A percentile compares a stretch with the other conserved stretches of the same genome.
phyloP scores from a whole-genome alignment of 2,113 vertebrate genomes.

The Cyphomyrus plagiostoma region DNA sequence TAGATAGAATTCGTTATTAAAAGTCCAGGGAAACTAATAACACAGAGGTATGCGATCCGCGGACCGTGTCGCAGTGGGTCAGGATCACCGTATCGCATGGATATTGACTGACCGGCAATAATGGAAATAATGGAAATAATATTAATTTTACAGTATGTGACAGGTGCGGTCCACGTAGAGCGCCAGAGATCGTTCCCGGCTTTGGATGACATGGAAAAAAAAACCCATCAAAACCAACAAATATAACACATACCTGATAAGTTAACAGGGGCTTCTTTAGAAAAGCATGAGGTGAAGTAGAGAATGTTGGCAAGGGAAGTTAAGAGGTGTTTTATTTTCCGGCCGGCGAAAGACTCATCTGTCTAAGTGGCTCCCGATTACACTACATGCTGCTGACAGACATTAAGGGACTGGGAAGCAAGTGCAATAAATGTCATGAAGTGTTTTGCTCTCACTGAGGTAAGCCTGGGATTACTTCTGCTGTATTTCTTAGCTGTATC shows the following conservation, averaged over 20 bases:
- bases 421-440: background rate
- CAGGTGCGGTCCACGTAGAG: background rate
- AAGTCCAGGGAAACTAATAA: slow-evolving; percentile 5
- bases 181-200: background rate
- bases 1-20: background rate
- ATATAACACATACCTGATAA: background rate
- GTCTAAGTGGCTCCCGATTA: background rate
- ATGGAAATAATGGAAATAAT: slow-evolving; percentile 4
- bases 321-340: background rate
- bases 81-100: background rate
- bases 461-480: background rate
- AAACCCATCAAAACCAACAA: background rate
- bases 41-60: background rate
- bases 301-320: background rate
- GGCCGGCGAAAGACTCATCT: background rate
- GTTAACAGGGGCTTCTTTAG: background rate
- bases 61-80: background rate
- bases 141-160: slow-evolving; percentile 1
- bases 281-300: background rate
- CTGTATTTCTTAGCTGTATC: background rate
- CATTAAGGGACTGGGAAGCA: background rate
- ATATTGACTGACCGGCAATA: background rate
- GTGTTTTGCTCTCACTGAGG: background rate
- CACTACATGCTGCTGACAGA: background rate
- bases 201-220: background rate